Conservation (phyloP, 2,888 invertebrate genomes). For the Polyommatus icarus region DNA sequence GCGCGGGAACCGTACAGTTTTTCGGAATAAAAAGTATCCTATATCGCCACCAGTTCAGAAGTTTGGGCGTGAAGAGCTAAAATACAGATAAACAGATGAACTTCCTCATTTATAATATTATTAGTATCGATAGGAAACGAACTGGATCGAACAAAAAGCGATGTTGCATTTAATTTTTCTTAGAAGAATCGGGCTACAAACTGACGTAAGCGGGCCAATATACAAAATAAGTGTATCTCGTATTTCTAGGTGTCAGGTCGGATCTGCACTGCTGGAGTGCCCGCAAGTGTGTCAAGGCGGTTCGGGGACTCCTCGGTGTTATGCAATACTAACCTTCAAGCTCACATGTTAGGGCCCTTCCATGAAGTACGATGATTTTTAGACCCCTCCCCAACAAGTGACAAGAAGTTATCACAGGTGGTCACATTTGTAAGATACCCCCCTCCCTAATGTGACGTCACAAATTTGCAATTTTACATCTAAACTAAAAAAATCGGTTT, state of each 20-base stretch:
- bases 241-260: slow-evolving; percentile 24
- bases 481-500: too few species aligned
- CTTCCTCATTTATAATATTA: not conserved
- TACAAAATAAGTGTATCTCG: slow-evolving; percentile 15
- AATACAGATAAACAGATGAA: not conserved
- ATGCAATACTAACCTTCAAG: slow-evolving; percentile 20
- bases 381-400: too few species aligned
- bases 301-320: slow-evolving; percentile 8
- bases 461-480: too few species aligned
- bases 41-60: not conserved
- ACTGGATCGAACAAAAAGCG: too few species aligned
- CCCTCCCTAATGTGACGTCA: too few species aligned
- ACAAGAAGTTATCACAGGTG: too few species aligned
- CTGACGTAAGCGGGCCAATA: not conserved
- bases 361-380: too few species aligned
- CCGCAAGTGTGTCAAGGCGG: slow-evolving; percentile 32
- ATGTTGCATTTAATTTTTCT: not conserved
- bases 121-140: not conserved
- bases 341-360: not conserved
- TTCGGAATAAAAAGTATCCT: not conserved
- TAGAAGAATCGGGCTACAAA: not conserved
- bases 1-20: not conserved
- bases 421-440: too few species aligned
- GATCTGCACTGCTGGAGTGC: slow-evolving; percentile 1
- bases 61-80: not conserved